Base-by-base conservation (phyloP, 2,888 invertebrate species). In the Flabesymbios commensalis region DNA sequence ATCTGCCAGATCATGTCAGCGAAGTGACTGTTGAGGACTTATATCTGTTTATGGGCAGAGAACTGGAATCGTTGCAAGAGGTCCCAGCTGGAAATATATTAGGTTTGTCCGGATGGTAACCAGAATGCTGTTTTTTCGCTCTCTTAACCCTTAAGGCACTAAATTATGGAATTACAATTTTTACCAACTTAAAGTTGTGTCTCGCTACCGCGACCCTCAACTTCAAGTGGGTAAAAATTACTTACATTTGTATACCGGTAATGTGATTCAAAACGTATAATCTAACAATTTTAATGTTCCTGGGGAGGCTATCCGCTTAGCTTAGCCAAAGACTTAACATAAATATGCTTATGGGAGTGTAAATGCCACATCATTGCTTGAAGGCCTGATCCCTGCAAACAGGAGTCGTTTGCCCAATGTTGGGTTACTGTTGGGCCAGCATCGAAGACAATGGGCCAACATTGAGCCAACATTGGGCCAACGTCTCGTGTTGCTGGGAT, bases 11-110 rank as follows among this genome's bases (percentile, higher is more conserved):
- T n/a, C n/a, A n/a, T n/a, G 41, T 63, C 24, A 7, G 29, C 1
- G 31, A 33, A 24, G 14, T 45, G n/a, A 26, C 14, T 14, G 87
- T 97, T 14, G 87, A 88, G 51, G 88, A 90, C 64, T 83, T 99
- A 1, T 99, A 93, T 78, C 85, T 95, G 71, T 86, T 98, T 63
- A 93, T 97, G 91, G 99, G 98, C 5, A 87, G 93, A 71, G 97
- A 98, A 75, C 81, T 97, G 57, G 90, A 93, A 80, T 79, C 85
- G 0, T 86, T 96, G 39, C 88, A 90, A 31, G 87, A 88, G 78
- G 90, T 93, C 1, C 88, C 91, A 2, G 93, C 94, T 45, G 98
- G 98, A 4, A 95, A 94, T 83, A 90, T 98, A 63, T 87, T 95
- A 64, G 91, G 90, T 88, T 78, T 60, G 67, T 57, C 14, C 26